Conservation (phyloP, 2,797 vertebrate genomes). For the Pangasius macronema region DNA sequence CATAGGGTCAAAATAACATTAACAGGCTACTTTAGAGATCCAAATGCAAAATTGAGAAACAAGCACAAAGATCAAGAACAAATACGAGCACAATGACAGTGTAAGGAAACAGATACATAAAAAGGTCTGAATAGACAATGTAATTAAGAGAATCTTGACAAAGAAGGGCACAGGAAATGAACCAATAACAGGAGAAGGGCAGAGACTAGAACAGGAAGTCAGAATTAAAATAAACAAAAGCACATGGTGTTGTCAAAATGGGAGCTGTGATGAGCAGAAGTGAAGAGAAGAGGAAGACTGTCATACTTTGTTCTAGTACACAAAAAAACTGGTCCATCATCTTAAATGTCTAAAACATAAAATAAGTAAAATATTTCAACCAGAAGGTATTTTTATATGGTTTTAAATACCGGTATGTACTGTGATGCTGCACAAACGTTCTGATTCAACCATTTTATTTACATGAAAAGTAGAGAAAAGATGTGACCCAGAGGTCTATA, state of each 20-base stretch:
- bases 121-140: not conserved
- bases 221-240: constrained; percentile 14
- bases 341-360: not conserved
- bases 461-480: not conserved
- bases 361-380: not conserved
- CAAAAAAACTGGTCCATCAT: not conserved
- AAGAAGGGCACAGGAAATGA: constrained; percentile 9
- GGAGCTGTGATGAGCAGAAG: not conserved
- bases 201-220: constrained; percentile 64
- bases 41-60: not conserved
- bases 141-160: constrained; percentile 15
- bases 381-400: not conserved
- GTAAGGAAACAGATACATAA: not conserved
- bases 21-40: not conserved
- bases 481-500: not conserved
- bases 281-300: not conserved
- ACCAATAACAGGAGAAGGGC: constrained; percentile 21
- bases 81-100: not conserved
- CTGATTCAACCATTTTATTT: not conserved
- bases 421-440: not conserved
- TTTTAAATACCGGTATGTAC: not conserved
- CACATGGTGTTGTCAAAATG: not conserved
- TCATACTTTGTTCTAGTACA: not conserved
- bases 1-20: not conserved
- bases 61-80: not conserved